phyloP scores from a whole-genome alignment of 2,888 invertebrate genomes.

The Parelbella ahira region DNA sequence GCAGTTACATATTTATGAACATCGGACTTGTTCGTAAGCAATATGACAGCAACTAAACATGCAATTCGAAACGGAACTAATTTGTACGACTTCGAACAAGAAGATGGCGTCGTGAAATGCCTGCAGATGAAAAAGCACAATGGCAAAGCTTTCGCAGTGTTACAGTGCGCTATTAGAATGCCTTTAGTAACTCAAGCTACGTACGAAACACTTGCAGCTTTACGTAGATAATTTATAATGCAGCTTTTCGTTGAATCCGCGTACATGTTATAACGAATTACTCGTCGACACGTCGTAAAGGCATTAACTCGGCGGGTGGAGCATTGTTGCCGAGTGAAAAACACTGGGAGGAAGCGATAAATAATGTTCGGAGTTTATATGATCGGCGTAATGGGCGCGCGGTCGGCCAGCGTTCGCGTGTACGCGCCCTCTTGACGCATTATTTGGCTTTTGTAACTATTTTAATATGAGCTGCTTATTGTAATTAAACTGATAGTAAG shows the following conservation, averaged over 20 bases:
- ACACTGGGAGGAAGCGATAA: constrained; percentile 75
- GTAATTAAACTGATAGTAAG: too few species aligned
- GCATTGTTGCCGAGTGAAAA: constrained; percentile 73
- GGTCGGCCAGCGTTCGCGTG: constrained; percentile 46
- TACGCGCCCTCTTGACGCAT: constrained; percentile 34
- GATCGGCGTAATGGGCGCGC: constrained; percentile 64
- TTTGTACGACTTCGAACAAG: constrained; percentile 14
- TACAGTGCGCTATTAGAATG: constrained; percentile 10
- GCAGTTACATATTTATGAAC: constrained; percentile 1
- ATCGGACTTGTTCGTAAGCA: constrained; percentile 3
- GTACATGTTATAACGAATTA: constrained; percentile 56
- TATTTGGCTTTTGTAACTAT: constrained; percentile 24
- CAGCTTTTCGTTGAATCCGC: constrained; percentile 11
- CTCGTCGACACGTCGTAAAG: constrained; percentile 67
- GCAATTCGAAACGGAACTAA: constrained; percentile 22
- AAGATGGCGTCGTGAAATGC: constrained; percentile 11
- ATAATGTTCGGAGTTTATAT: constrained; percentile 76
- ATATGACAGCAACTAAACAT: constrained; percentile 7
- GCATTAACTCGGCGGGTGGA: constrained; percentile 60
- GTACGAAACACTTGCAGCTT: constrained; percentile 3
- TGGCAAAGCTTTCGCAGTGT: constrained; percentile 12
- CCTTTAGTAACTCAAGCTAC: neutral
- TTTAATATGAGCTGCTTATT: constrained; percentile 26
- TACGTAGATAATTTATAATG: constrained; percentile 15
- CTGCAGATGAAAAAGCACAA: constrained; percentile 13